Conservation (phyloP, 2,797 vertebrate species). For the Chloroceryle amazona region DNA sequence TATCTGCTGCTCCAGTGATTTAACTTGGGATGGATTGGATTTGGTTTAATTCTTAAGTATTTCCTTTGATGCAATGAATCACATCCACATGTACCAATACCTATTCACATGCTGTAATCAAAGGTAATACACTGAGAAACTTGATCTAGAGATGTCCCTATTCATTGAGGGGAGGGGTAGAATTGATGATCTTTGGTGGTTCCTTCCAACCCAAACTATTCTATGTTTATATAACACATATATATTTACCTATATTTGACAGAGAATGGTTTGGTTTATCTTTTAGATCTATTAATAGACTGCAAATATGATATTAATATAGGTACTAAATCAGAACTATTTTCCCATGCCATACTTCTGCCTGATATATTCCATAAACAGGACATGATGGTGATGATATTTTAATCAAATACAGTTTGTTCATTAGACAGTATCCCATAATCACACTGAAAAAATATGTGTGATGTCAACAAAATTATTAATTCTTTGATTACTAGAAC, state of each 20-base stretch:
- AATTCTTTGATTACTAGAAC: not conserved
- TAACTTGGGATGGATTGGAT: not conserved
- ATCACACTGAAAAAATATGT: not conserved
- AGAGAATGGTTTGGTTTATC: not conserved
- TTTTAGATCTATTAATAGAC: not conserved
- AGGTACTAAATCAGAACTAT: not conserved
- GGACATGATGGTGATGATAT: not conserved
- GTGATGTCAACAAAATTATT: not conserved
- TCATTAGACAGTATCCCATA: not conserved
- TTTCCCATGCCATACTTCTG: not conserved
- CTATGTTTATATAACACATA: not conserved
- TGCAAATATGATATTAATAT: not conserved
- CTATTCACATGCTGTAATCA: not conserved
- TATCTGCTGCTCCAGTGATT: not conserved
- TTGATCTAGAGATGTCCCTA: not conserved
- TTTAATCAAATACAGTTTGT: not conserved
- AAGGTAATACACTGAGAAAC: not conserved
- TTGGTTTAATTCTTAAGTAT: not conserved
- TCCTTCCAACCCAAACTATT: not conserved
- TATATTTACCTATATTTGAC: not conserved
- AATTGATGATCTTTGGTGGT: not conserved
- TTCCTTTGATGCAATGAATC: not conserved
- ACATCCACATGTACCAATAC: not conserved
- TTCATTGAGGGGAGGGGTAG: not conserved
- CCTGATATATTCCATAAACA: not conserved